Conservation (phyloP, 2,113 vertebrate genomes). For the Phylloscopus trochilus region DNA sequence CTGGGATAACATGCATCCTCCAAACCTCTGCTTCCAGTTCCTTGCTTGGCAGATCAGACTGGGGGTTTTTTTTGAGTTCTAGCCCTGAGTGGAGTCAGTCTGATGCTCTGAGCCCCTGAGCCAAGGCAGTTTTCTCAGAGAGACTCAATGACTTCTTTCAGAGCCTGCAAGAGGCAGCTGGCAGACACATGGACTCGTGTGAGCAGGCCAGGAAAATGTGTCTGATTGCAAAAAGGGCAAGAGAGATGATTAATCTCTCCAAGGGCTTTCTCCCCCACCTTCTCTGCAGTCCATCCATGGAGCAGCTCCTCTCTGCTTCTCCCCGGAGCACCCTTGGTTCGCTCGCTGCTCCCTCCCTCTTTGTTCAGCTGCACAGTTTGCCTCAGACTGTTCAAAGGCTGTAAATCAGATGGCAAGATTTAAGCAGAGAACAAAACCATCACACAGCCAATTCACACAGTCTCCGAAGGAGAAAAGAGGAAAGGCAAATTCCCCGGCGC, state of each 20-base stretch:
- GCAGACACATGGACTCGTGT: neutral
- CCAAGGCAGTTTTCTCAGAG: neutral
- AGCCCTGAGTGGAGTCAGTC: neutral
- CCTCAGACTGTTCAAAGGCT: neutral
- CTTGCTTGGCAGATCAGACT: neutral
- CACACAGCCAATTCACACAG: neutral
- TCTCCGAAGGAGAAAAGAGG: neutral
- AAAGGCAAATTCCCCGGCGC: neutral
- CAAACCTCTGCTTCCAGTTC: neutral
- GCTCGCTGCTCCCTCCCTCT: neutral
- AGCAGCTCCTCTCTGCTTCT: neutral
- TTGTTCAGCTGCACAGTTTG: neutral
- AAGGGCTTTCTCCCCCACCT: neutral
- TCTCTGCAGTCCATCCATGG: neutral
- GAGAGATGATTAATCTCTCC: neutral
- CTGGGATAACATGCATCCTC: neutral
- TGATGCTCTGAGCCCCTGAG: neutral
- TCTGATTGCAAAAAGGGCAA: neutral
- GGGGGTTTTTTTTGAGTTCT: neutral
- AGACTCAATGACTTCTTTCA: neutral
- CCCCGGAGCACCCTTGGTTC: neutral
- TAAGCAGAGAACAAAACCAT: neutral
- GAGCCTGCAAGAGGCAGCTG: constrained; percentile 23
- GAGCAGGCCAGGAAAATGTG: neutral
- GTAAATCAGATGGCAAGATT: neutral